These are phyloP conservation scores for Oceanites oceanicus DNA, from an alignment of 2,113 vertebrate species.

Conservation along the genomic window DNA sequence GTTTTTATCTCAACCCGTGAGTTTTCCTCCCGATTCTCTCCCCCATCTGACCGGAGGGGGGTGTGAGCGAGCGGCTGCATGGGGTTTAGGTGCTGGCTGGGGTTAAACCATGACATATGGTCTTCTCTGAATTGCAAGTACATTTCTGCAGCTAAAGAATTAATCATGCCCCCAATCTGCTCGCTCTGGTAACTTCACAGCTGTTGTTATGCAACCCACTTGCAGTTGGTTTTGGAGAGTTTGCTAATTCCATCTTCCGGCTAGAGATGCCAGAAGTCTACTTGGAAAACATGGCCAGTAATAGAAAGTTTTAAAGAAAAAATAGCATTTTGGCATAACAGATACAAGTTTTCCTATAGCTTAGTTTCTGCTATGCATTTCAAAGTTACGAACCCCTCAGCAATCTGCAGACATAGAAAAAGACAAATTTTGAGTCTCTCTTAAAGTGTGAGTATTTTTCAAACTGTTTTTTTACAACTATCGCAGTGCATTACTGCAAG, in stretches of 20 bases:
- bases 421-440: background rate
- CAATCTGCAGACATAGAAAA: background rate
- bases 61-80: too few relatives aligned
- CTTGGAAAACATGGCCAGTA: background rate
- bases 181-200: background rate
- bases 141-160: background rate
- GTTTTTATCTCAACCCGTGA: too few relatives aligned
- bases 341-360: background rate
- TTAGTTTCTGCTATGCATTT: background rate
- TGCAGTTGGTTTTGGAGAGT: background rate
- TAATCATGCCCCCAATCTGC: background rate
- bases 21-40: too few relatives aligned
- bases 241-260: background rate
- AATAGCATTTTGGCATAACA: background rate
- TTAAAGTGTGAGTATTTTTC: background rate
- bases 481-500: background rate
- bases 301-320: background rate
- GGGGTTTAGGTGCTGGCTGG: too few relatives aligned
- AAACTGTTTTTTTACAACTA: rapidly evolving
- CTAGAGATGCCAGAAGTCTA: background rate
- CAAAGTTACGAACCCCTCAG: background rate
- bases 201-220: background rate
- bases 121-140: background rate
- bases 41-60: too few relatives aligned
- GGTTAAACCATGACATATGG: too few relatives aligned